Conservation (phyloP, 1,140 invertebrate species). For the Anastrepha obliqua region DNA sequence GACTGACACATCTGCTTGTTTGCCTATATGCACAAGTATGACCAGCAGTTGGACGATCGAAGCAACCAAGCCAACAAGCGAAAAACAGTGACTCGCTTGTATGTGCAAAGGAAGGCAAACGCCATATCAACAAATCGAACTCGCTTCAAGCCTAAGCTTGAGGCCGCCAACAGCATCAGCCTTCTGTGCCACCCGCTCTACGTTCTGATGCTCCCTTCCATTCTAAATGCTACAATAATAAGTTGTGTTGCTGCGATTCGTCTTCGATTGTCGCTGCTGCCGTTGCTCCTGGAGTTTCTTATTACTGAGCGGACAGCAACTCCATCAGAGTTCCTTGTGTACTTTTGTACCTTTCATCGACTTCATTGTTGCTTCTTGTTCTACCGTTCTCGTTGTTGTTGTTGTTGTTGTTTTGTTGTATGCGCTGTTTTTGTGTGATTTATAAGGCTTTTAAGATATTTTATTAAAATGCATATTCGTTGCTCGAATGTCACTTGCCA, state of each 20-base stretch:
- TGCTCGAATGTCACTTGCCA: conserved; percentile 70
- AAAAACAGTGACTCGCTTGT: not conserved
- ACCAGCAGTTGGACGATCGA: not conserved
- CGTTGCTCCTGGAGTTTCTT: not conserved
- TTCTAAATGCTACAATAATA: not conserved
- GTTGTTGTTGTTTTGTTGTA: not conserved
- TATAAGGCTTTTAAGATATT: conserved; percentile 74
- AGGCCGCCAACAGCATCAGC: not conserved
- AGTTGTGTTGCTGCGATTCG: not conserved
- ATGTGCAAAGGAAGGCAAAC: not conserved
- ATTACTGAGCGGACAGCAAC: conserved; percentile 5
- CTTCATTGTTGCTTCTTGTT: not conserved
- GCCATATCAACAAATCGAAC: not conserved
- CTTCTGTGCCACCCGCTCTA: not conserved
- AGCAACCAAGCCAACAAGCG: not conserved
- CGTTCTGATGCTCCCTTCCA: not conserved
- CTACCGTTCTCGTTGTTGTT: not conserved
- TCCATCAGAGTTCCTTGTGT: conserved; percentile 36
- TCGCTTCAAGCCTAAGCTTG: not conserved
- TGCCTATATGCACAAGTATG: not conserved
- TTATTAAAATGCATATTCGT: conserved; percentile 75
- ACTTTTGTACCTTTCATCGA: not conserved
- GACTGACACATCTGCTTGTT: not conserved
- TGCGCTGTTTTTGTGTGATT: conserved; percentile 64
- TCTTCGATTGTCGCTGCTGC: conserved; percentile 1